Evolutionary conservation across 2,113 vertebrate genomes (phyloP).

Genomic region (Elanoides forficatus): DNA sequence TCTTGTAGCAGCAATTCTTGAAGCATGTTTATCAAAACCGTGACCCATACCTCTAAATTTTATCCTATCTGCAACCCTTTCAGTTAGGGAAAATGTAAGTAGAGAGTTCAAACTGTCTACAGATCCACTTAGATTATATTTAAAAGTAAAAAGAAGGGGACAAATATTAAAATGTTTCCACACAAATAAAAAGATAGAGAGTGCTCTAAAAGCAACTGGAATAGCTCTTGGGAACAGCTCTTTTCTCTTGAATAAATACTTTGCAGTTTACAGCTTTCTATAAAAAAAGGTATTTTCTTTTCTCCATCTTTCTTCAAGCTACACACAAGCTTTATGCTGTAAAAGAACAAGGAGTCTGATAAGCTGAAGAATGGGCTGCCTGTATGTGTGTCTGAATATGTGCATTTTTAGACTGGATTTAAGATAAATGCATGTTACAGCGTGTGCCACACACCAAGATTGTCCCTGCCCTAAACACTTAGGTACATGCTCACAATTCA

Average conservation of each 20-base stretch:
- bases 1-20: neutral
- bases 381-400: neutral
- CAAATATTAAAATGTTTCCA: constrained; percentile 5
- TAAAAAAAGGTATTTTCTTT: neutral
- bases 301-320: neutral
- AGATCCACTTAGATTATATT: neutral
- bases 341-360: neutral
- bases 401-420: neutral
- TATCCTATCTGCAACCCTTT: neutral
- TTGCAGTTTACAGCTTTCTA: neutral
- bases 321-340: neutral
- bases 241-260: constrained; percentile 23
- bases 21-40: neutral
- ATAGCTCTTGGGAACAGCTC: constrained; percentile 2
- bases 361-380: neutral
- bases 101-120: neutral
- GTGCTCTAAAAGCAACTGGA: constrained; percentile 5
- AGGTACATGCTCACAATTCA: neutral
- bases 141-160: neutral
- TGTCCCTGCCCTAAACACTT: neutral
- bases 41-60: constrained; percentile 1
- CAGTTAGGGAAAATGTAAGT: neutral
- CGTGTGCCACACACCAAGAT: neutral
- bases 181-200: neutral
- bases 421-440: neutral